Percentiles rank a stretch among this genome's conserved stretches.
These are phyloP conservation scores for Apantesis nais DNA, from an alignment of 2,888 invertebrate genomes.

Conservation along the genomic window DNA sequence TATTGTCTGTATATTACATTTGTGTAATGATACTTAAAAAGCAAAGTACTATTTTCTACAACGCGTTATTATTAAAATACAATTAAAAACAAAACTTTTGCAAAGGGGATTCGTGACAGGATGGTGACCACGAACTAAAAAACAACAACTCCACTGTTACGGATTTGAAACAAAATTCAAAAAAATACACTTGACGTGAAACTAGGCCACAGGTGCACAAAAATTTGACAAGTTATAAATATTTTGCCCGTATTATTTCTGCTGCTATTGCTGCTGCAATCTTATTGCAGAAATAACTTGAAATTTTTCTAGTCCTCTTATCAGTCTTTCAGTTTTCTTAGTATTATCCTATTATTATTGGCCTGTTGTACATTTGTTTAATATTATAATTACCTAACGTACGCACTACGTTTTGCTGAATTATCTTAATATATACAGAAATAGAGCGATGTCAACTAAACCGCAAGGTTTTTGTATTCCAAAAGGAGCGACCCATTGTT, in stretches of 20 bases:
- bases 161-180: neutral
- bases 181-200: neutral
- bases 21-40: neutral
- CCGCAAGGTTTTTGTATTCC: slow-evolving; percentile 13
- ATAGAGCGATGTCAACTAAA: neutral
- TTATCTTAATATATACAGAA: neutral
- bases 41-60: neutral
- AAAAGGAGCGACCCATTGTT: slow-evolving; percentile 25
- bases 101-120: neutral
- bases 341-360: neutral
- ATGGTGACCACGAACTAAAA: neutral
- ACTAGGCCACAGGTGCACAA: neutral
- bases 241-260: neutral
- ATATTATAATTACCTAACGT: too few relatives aligned
- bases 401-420: neutral
- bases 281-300: neutral
- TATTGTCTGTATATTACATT: neutral
- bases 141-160: neutral
- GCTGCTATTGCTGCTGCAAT: neutral
- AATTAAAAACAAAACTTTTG: neutral
- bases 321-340: neutral
- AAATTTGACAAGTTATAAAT: neutral
- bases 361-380: too few relatives aligned
- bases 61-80: neutral
- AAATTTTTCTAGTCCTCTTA: too few relatives aligned